Evolutionary conservation across 1,140 invertebrate species (phyloP).

Genomic region (Patella vulgata): DNA sequence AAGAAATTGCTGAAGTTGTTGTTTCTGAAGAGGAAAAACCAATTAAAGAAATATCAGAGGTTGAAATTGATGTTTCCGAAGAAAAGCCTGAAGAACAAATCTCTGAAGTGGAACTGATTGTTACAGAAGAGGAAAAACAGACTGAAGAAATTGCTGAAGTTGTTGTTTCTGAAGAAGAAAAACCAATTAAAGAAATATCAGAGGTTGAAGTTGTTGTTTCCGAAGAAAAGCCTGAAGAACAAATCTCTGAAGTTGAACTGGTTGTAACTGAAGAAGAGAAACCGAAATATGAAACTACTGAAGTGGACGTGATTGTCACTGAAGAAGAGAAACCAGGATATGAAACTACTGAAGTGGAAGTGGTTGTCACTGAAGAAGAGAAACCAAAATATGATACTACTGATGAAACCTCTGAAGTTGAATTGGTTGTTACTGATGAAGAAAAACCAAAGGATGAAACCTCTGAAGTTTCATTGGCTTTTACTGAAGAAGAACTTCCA

Average conservation of each 20-base stretch:
- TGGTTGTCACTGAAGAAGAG: conserved; percentile 6
- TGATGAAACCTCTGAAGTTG: neutral
- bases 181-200: neutral
- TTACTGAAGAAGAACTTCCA: neutral
- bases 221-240: neutral
- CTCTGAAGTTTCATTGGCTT: conserved; percentile 6
- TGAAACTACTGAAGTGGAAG: neutral
- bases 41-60: neutral
- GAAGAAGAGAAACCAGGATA: neutral
- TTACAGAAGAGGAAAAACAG: conserved; percentile 12
- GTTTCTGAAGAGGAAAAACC: neutral
- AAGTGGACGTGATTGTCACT: neutral
- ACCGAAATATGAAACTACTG: neutral
- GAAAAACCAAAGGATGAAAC: conserved; percentile 1
- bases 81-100: no score
- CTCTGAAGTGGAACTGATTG: neutral
- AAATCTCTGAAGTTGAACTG: neutral
- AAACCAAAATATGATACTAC: conserved; percentile 2
- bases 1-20: neutral
- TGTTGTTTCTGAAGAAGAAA: no score
- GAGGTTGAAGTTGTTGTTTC: neutral
- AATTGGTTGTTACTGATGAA: neutral
- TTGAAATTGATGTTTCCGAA: no score
- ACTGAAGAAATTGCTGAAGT: conserved; percentile 5
- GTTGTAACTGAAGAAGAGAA: neutral